Evolutionary conservation across 1,140 invertebrate genomes (phyloP), one percentile per base, ranked within the genome.

Genomic region (Drosophila suzukii): DNA sequence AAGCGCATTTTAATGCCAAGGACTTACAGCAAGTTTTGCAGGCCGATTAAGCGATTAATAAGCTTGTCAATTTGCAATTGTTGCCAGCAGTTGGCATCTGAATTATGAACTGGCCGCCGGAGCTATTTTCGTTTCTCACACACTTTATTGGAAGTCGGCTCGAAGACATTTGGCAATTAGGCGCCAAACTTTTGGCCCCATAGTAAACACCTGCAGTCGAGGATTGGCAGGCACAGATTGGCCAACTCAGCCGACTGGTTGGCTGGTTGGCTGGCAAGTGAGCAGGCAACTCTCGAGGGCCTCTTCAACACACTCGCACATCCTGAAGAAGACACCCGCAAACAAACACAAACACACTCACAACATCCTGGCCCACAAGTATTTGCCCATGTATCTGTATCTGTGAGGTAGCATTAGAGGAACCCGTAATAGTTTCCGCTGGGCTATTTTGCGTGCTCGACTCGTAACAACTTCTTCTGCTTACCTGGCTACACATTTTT

Each of bases 41-140:
- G 88, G 84, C 81, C 84, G 84, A 89, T 89, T 89, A 89, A 67
- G 81, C 84, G 84, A 89, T 89, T 89, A 89, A 89, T 89, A 84
- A 89, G 84, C 85, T 89, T 89, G 84, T 89, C 84, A 84, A 89
- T 89, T 89, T 80, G 74, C 80, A 84, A 89, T 89, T 89, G 84
- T 89, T 81, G 66, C 73, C 84, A 73, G 63, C 76, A 72, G 76
- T 90, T 89, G 77, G 57, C 65, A 70, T 66, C 61, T 75, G 66
- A 89, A 61, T 89, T 89, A 89, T 89, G 77, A 90, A 89, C 85
- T 84, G 67, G n/a, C 67, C 63, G 62, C 34, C 51, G 43, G 50
- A 63, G 61, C 41, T 71, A 55, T 81, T 47, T 68, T 51, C 51
- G 36, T 61, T 55, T 43, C 44, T 56, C 68, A 36, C 77, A 71